Percentiles rank a stretch among this genome's conserved stretches.
These are phyloP conservation scores for Daboia siamensis DNA, from an alignment of 2,113 vertebrate genomes.

Conservation along the genomic window DNA sequence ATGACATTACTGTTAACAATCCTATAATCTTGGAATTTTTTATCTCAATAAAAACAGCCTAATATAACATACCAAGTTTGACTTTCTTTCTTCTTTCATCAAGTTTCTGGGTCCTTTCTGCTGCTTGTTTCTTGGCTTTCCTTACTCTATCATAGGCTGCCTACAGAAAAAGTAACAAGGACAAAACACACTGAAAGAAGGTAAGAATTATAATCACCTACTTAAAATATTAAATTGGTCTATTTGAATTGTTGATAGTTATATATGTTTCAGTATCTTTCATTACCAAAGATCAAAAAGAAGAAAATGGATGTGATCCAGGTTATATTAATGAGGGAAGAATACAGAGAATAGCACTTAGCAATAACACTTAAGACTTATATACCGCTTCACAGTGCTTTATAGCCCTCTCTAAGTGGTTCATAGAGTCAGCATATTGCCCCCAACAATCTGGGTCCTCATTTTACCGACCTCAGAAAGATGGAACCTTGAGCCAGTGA, in stretches of 20 bases:
- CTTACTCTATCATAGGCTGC: slow-evolving; percentile 90
- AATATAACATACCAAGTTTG: slow-evolving; percentile 83
- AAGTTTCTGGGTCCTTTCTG: slow-evolving; percentile 84
- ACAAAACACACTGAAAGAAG: background rate
- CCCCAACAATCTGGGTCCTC: no score
- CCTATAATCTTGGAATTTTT: background rate
- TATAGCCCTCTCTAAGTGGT: no score
- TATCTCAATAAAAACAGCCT: accelerated
- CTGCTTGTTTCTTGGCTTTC: slow-evolving; percentile 87
- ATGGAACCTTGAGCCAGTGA: no score
- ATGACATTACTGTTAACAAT: background rate
- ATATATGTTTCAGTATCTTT: slow-evolving; percentile 3
- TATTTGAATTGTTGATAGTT: background rate
- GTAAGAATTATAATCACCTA: accelerated
- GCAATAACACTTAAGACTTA: no score
- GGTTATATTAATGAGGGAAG: background rate
- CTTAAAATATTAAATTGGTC: background rate
- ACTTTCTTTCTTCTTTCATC: slow-evolving; percentile 94
- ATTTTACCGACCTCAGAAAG: no score
- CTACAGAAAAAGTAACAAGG: slow-evolving; percentile 63
- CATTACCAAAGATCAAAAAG: background rate
- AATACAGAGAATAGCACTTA: background rate
- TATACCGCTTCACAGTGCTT: no score
- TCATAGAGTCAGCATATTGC: no score
- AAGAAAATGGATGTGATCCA: background rate